Evolutionary conservation across 2,113 vertebrate species (phyloP).

Genomic region (Psittacus erithacus): DNA sequence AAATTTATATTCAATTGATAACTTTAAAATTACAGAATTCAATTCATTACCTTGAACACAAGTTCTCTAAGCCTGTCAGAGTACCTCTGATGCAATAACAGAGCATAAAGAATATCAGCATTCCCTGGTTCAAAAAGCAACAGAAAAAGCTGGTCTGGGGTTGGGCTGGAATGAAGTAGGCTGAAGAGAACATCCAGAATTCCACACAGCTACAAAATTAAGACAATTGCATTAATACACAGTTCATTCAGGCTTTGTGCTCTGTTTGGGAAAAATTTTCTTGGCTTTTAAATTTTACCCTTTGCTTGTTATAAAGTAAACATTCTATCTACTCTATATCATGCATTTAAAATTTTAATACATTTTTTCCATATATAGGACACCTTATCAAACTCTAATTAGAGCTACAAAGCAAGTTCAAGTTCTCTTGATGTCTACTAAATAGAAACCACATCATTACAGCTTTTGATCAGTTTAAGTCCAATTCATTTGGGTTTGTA

Average conservation of each 20-base stretch:
- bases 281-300: background rate
- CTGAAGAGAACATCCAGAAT: conserved; percentile 87
- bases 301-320: background rate
- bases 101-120: conserved; percentile 92
- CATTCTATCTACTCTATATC: background rate
- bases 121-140: conserved; percentile 92
- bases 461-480: background rate
- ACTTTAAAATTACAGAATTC: background rate
- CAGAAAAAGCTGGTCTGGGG: conserved; percentile 92
- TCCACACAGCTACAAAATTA: conserved; percentile 81
- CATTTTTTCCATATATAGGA: background rate
- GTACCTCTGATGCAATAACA: conserved; percentile 90
- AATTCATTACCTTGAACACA: conserved; percentile 89
- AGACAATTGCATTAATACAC: conserved; percentile 4
- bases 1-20: background rate
- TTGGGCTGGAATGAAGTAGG: conserved; percentile 88
- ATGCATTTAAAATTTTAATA: background rate
- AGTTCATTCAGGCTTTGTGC: background rate
- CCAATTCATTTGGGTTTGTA: background rate
- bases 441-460: background rate
- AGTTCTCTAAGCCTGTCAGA: conserved; percentile 90
- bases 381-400: background rate
- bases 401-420: background rate
- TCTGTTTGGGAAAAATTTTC: background rate
- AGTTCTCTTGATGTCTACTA: background rate